A percentile compares a stretch with the other conserved stretches of the same genome.
Evolutionary conservation across 2,113 vertebrate species (phyloP).

Genomic region (Gadus macrocephalus): DNA sequence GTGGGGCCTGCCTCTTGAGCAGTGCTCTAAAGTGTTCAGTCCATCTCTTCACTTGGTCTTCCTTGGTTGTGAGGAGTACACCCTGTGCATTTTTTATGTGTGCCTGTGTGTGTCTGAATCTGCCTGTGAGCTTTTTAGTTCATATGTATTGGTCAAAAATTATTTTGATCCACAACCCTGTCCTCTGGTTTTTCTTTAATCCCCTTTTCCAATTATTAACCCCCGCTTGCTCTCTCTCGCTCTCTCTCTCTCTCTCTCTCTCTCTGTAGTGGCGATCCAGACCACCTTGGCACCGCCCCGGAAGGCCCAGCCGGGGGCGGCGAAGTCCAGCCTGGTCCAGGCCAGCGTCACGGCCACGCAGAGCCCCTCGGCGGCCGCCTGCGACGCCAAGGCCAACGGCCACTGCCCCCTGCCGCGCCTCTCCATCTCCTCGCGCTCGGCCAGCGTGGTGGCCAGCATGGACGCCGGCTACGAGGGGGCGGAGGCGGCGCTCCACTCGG

Average conservation of each 20-base stretch:
- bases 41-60: too few species aligned
- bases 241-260: slow-evolving; percentile 8
- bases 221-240: background rate
- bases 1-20: too few species aligned
- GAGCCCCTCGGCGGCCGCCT: slow-evolving; percentile 44
- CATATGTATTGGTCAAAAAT: too few species aligned
- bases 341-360: too few species aligned
- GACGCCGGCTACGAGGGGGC: slow-evolving; percentile 74
- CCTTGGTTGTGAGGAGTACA: too few species aligned
- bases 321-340: slow-evolving; percentile 59
- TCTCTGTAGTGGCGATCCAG: slow-evolving; percentile 83
- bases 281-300: slow-evolving; percentile 72
- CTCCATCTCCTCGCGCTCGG: slow-evolving; percentile 80
- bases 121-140: too few species aligned
- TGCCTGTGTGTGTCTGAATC: too few species aligned
- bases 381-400: slow-evolving; percentile 76
- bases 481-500: slow-evolving; percentile 78
- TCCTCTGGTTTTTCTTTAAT: too few species aligned
- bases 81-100: too few species aligned
- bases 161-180: too few species aligned
- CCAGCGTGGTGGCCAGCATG: slow-evolving; percentile 86
- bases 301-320: slow-evolving; percentile 66
- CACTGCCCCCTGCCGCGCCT: slow-evolving; percentile 78
- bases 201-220: background rate
- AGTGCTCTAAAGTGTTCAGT: too few species aligned